These are phyloP conservation scores for Dendrophyllia cribrosa DNA, from an alignment of 64 coral and sea anemone species.

Conservation along the genomic window DNA sequence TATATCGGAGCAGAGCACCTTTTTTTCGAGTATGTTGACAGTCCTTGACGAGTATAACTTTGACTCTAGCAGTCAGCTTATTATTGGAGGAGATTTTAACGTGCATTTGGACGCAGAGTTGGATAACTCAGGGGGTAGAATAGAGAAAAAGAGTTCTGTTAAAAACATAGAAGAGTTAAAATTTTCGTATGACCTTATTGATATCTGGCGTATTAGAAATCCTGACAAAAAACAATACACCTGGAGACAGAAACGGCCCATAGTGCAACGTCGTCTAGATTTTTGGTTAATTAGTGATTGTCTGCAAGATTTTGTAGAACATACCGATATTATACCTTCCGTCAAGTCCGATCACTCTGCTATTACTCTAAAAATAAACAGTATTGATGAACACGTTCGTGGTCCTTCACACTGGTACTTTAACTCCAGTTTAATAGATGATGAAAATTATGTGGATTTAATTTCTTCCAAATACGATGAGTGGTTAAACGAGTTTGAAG, in stretches of 20 bases:
- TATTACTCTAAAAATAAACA: constrained; percentile 17
- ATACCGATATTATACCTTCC: constrained; percentile 19
- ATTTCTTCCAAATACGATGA: background rate
- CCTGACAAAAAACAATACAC: constrained; percentile 52
- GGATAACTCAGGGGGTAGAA: constrained; percentile 45
- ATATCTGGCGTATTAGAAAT: constrained; percentile 66
- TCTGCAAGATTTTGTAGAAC: constrained; percentile 24
- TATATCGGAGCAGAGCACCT: constrained; percentile 18
- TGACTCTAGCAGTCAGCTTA: constrained; percentile 12
- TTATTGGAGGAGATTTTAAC: constrained; percentile 50
- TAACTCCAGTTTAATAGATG: background rate
- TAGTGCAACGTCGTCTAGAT: constrained; percentile 55
- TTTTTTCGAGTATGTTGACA: constrained; percentile 34
- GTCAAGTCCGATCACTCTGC: constrained; percentile 18
- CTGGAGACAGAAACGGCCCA: constrained; percentile 60
- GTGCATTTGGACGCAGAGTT: constrained; percentile 26
- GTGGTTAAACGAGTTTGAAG: background rate
- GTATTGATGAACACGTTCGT: background rate
- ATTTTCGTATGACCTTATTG: constrained; percentile 28
- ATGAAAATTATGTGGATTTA: background rate
- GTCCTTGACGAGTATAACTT: constrained; percentile 25
- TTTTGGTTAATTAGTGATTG: constrained; percentile 59
- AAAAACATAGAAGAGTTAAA: constrained; percentile 42
- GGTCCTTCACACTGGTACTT: background rate
- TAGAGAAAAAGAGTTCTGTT: constrained; percentile 22